Conservation (phyloP, 2,113 vertebrate species). For the Cryptoleucopteryx plumbea region DNA sequence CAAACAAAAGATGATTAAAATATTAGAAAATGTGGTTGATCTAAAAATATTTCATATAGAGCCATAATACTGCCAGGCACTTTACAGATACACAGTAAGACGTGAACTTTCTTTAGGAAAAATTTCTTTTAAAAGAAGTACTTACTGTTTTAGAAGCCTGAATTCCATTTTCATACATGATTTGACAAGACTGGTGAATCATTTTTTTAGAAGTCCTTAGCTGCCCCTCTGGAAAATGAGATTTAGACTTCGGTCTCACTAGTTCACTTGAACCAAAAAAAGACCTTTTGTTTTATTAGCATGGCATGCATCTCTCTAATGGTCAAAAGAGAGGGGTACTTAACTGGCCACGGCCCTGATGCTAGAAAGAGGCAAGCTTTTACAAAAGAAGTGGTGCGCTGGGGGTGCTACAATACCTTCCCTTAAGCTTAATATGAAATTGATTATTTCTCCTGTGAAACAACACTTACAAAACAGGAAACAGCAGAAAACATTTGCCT, state of each 20-base stretch:
- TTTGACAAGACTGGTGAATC: not conserved
- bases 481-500: not conserved
- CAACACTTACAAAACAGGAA: not conserved
- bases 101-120: not conserved
- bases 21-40: slow-evolving; percentile 14
- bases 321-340: not conserved
- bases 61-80: slow-evolving; percentile 54
- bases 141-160: not conserved
- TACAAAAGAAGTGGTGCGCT: not conserved
- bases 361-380: not conserved
- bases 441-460: not conserved
- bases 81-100: slow-evolving; percentile 22
- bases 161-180: not conserved
- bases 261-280: not conserved
- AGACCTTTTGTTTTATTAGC: not conserved
- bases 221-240: not conserved
- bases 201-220: not conserved
- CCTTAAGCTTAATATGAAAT: not conserved
- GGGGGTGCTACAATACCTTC: not conserved
- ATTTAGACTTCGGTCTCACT: not conserved
- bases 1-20: slow-evolving; percentile 25
- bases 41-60: slow-evolving; percentile 39
- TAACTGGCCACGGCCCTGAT: not conserved
- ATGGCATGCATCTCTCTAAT: not conserved
- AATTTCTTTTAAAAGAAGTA: not conserved